Evolutionary conservation across 1,140 invertebrate species (phyloP).

Genomic region (Diorhabda elongata): DNA sequence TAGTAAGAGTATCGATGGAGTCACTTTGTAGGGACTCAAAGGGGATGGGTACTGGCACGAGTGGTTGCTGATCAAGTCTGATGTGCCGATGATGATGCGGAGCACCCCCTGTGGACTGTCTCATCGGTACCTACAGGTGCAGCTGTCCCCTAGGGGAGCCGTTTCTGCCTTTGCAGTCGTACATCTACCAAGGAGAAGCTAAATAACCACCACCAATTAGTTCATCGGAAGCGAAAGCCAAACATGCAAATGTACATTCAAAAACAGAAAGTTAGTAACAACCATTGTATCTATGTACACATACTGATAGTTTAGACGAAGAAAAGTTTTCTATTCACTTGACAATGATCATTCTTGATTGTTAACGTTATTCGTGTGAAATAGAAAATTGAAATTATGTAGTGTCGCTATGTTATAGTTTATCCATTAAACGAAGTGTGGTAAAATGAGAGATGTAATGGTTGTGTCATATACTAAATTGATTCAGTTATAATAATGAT

Average conservation of each 20-base stretch:
- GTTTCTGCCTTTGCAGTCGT: slow-evolving; percentile 8
- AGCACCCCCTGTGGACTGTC: slow-evolving; percentile 18
- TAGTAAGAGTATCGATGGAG: slow-evolving; percentile 42
- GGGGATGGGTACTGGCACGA: slow-evolving; percentile 11
- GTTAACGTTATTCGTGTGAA: too few species aligned
- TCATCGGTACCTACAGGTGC: slow-evolving; percentile 26
- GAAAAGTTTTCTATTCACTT: too few species aligned
- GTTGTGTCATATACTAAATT: too few species aligned
- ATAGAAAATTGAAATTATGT: too few species aligned
- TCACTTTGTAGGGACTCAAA: slow-evolving; percentile 26
- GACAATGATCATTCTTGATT: too few species aligned
- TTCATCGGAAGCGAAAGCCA: slow-evolving; percentile 7
- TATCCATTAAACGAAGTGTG: too few species aligned
- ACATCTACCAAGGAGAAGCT: slow-evolving; percentile 22
- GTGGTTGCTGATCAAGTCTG: slow-evolving; percentile 16
- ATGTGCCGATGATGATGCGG: slow-evolving; percentile 9
- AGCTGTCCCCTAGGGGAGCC: slow-evolving; percentile 22
- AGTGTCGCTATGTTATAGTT: too few species aligned
- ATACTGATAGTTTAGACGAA: too few species aligned
- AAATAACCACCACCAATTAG: slow-evolving; percentile 27
- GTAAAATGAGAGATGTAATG: too few species aligned
- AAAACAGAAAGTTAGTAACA: too few species aligned
- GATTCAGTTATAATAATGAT: too few species aligned
- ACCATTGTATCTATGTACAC: too few species aligned
- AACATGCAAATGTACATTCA: neutral